Base-by-base conservation (phyloP, 30 jellyfish, hydroid and myxozoan genomes). In the Aurelia sp. region DNA sequence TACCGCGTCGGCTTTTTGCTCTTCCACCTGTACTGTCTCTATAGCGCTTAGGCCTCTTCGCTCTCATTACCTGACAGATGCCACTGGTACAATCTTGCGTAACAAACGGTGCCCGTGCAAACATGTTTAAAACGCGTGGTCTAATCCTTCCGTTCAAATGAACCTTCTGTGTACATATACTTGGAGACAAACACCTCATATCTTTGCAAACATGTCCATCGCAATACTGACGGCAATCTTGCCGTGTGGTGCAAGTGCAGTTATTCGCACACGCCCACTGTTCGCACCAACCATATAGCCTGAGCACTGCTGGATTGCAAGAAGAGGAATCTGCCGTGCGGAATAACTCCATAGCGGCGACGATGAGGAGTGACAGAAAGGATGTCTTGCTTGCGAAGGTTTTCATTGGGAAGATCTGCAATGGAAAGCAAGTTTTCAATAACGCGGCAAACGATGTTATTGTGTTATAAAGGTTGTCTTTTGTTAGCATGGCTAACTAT, bases 11-110 rank as follows among this genome's bases (percentile, higher is more conserved):
- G 60, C 18, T 48, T 16, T 47, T 22, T 63, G 65, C 21, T 35
- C 83, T 22, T 11, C 70, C 48, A 8, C 58, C 31, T 61, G 21
- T 33, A 67, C 61, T 21, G 76, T 60, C 67, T 57, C 58, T 72
- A 67, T 19, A 4, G 17, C 35, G 38, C 83, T 30, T 50, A 10
- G 96, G 96, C 51, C 91, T 82, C 62, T 69, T 78, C 52, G 98
- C 98, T 67, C 84, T 77, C 93, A 93, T 64, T 8, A 72, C 86
- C 30, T 81, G 87, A 63, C 98, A 93, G 15, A 31, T 67, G 3
- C 97, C 98, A 17, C 87, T 87, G 9, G 97, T 66, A 64, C 98
- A 93, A 61, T 93, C 98, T 67, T 93, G 98, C 44, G 91, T 87
- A 22, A 85, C 89, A 47, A 93, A 69, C 63, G 98, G 96, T 69